Evolutionary conservation across 2,113 vertebrate species (phyloP).

Genomic region (Larimichthys polyactis): DNA sequence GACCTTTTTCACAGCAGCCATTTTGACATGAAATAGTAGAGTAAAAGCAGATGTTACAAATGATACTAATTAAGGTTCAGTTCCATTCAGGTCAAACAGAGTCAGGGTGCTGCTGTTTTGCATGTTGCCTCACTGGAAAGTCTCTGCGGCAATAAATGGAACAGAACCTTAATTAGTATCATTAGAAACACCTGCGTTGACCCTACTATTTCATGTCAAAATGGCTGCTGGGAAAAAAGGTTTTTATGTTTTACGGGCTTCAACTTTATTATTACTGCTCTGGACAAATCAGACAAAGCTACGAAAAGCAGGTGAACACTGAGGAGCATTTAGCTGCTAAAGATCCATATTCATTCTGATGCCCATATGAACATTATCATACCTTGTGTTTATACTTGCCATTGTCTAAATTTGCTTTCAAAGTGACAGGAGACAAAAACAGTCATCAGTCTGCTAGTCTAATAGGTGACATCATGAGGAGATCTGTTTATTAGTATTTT

Average conservation of each 20-base stretch:
- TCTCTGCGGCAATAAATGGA: too few relatives aligned
- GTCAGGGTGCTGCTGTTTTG: too few relatives aligned
- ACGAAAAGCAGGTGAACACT: not conserved
- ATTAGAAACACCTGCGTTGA: too few relatives aligned
- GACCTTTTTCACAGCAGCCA: too few relatives aligned
- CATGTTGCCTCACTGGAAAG: too few relatives aligned
- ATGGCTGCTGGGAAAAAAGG: too few relatives aligned
- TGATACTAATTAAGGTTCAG: too few relatives aligned
- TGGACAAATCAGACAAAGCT: not conserved
- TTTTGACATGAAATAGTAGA: too few relatives aligned
- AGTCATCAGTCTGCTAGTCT: not conserved
- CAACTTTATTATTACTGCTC: not conserved
- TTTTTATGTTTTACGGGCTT: not conserved
- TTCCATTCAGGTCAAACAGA: too few relatives aligned
- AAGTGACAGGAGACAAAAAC: not conserved
- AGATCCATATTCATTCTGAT: not conserved
- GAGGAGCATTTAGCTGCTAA: not conserved
- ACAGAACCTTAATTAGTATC: too few relatives aligned
- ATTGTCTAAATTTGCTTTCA: not conserved
- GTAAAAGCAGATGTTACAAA: too few relatives aligned
- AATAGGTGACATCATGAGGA: not conserved
- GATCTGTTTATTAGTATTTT: not conserved
- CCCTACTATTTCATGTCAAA: not conserved
- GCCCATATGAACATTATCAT: too few relatives aligned
- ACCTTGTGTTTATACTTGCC: not conserved